Evolutionary conservation across 2,888 invertebrate genomes (phyloP), one percentile per base, ranked within the genome.

Genomic region (Mellilla xanthometata): DNA sequence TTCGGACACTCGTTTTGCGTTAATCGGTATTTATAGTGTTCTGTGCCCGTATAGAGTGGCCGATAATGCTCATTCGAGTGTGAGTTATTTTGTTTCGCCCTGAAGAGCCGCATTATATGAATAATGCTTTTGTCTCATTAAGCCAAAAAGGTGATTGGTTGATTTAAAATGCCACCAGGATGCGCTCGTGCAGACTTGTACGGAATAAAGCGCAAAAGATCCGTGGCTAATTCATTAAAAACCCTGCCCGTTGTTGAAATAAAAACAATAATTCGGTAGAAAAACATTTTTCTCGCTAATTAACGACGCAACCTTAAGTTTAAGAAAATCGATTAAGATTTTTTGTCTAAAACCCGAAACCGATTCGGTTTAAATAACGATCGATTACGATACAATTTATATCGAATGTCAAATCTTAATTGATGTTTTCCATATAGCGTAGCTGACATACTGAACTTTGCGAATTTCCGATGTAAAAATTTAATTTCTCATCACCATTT

Each of bases 51-150:
- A 80, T 68, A 66, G 70, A 77, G 79, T 69, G 76, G 63, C 58
- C 77, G 77, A 73, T 76, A 79, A 81, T 77, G 72, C 74, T 76
- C 78, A 80, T 74, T 78, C 72, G 48, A 67, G 75, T 70, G 76
- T 80, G 76, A 82, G 76, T 83, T 82, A 83, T 82, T 75, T 78
- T 72, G 77, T 77, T 67, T 68, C 49, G 67, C 65, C 12, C 61
- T 71, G 73, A 77, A 73, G 76, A 75, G 54, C 40, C 10, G 68
- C 59, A 65, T 67, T 67, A 69, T 74, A 79, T 75, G 76, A 81
- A 76, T 79, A 75, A 77, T 74, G 71, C 74, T 66, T 84, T 81
- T 82, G 80, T 83, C 84, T 85, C 83, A 84, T 85, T 85, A 84
- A 76, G 75, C 84, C 49, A 75, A 81, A 66, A 85, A 68, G 79